Evolutionary conservation across 2,113 vertebrate species (phyloP).

Genomic region (Pedionomus torquatus): DNA sequence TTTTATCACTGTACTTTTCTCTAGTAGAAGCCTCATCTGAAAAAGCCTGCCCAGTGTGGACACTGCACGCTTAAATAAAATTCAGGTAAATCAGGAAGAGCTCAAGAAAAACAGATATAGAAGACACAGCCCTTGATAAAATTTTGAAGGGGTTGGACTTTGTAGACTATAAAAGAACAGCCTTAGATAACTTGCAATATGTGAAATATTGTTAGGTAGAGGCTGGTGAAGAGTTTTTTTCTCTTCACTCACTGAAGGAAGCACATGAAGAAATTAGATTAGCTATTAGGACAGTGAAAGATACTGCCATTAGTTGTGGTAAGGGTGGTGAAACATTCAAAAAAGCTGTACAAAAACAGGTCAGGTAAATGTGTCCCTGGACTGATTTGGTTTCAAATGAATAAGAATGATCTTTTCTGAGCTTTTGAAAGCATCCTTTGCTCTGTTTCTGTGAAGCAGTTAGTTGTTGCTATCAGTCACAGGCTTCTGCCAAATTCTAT

Average conservation of each 20-base stretch:
- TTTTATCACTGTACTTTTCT: neutral
- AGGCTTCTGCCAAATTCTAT: neutral
- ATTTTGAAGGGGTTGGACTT: neutral
- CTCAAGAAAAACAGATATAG: neutral
- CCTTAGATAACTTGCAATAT: neutral
- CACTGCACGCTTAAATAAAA: neutral
- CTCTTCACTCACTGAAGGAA: neutral
- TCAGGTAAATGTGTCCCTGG: neutral
- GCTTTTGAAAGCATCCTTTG: neutral
- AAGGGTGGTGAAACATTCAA: neutral
- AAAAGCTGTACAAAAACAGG: neutral
- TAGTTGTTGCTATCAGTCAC: neutral
- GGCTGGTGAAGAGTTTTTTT: neutral
- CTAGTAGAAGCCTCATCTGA: neutral
- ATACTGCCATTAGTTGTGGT: neutral
- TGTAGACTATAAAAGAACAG: neutral
- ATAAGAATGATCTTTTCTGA: neutral
- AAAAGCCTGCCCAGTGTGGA: neutral
- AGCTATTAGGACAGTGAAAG: neutral
- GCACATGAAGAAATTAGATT: neutral
- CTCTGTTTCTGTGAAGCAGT: neutral
- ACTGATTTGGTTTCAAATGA: neutral
- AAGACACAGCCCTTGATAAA: neutral
- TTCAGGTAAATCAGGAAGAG: neutral
- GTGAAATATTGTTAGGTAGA: neutral